A percentile compares a stretch with the other conserved stretches of the same genome.
phyloP scores from a whole-genome alignment of 2,113 vertebrate genomes.

The Pterocles burchelli region DNA sequence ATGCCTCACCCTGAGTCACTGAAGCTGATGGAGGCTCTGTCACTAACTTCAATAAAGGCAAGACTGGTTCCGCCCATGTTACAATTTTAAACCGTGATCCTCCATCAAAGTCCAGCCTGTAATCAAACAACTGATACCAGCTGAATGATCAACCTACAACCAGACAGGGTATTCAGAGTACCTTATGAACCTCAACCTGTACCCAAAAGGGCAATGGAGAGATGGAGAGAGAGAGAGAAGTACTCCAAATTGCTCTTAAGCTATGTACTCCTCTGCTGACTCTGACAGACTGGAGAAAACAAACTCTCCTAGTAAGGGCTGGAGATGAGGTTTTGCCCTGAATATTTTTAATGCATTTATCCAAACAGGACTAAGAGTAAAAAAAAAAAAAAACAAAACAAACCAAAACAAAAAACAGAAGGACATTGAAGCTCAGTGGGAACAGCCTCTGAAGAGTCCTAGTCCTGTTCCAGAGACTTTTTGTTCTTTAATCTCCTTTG shows the following conservation, averaged over 20 bases:
- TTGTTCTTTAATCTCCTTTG: background rate
- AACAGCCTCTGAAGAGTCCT: background rate
- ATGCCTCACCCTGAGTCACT: background rate
- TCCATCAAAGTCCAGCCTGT: background rate
- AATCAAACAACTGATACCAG: background rate
- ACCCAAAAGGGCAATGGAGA: background rate
- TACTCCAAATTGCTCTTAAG: background rate
- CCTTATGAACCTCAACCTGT: background rate
- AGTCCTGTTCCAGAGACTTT: background rate
- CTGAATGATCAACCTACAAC: background rate
- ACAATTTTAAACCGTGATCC: background rate
- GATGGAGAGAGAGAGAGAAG: background rate
- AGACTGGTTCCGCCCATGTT: background rate
- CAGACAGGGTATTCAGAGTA: background rate
- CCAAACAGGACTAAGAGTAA: background rate
- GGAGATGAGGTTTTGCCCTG: background rate
- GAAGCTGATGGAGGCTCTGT: background rate
- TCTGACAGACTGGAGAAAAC: background rate
- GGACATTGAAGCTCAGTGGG: background rate
- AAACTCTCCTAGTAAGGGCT: background rate
- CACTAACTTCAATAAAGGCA: background rate
- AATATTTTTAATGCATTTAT: background rate
- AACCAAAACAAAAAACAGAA: no score
- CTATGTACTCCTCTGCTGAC: background rate
- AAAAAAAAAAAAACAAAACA: conserved; percentile 2